Percentiles rank a stretch among this genome's conserved stretches.
Conservation (phyloP, 2,113 vertebrate species). For the Ondatra zibethicus region DNA sequence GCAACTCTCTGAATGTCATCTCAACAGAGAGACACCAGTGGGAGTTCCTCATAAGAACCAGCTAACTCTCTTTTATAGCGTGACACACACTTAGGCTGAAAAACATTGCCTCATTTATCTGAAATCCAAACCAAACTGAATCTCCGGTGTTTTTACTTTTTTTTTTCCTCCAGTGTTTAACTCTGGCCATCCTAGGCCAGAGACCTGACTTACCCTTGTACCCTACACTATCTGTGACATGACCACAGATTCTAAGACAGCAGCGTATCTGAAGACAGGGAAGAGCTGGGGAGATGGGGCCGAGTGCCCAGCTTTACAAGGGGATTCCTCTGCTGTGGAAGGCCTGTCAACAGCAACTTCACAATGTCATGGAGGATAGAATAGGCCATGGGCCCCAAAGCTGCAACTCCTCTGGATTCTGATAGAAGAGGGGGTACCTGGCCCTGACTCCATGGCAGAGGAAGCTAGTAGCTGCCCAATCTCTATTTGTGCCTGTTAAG, state of each 20-base stretch:
- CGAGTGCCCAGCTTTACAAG: background rate
- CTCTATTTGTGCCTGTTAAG: background rate
- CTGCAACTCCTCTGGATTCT: background rate
- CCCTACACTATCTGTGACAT: too few species aligned
- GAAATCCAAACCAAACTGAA: conserved; percentile 17
- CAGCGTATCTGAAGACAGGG: background rate
- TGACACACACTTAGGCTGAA: background rate
- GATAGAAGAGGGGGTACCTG: background rate
- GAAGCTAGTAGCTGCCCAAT: background rate
- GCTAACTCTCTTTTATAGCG: background rate
- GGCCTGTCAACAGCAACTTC: conserved; percentile 12
- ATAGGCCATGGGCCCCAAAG: background rate
- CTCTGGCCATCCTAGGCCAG: background rate
- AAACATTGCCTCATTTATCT: conserved; percentile 9
- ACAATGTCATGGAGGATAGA: background rate
- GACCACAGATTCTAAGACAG: background rate
- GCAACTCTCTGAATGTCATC: too few species aligned
- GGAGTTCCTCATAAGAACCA: background rate
- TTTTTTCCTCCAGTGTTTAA: background rate
- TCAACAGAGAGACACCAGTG: background rate
- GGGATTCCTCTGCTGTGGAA: background rate
- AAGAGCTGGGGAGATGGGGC: too few species aligned
- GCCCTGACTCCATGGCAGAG: background rate
- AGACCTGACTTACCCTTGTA: background rate
- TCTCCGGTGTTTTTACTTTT: background rate